Percentiles rank a stretch among this genome's conserved stretches.
Conservation (phyloP, 2,888 invertebrate species). For the Drosophila colorata region DNA sequence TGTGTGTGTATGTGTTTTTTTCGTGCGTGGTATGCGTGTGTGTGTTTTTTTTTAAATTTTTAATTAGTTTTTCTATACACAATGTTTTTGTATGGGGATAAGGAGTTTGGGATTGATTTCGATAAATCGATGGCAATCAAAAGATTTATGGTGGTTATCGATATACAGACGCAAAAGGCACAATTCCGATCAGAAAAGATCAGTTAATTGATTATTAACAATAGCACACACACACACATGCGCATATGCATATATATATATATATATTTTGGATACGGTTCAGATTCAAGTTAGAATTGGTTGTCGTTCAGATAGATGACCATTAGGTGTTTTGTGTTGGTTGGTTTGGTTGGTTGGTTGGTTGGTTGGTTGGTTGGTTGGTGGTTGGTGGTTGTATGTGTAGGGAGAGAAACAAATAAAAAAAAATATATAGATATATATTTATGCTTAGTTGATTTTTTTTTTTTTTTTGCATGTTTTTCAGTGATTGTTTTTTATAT, state of each 20-base stretch:
- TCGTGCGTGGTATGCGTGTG: constrained; percentile 42
- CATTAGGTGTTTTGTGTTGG: constrained; percentile 60
- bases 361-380: constrained; percentile 38
- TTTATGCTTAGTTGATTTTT: constrained; percentile 68
- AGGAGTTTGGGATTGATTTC: constrained; percentile 9
- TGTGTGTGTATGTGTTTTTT: constrained; percentile 37
- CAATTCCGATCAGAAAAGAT: constrained; percentile 5
- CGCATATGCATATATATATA: constrained; percentile 30
- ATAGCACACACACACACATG: constrained; percentile 33
- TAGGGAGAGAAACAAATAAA: constrained; percentile 78
- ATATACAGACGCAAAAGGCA: constrained; percentile 21
- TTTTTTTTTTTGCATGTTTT: constrained; percentile 42
- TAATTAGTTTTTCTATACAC: constrained; percentile 74
- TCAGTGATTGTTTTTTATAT: constrained; percentile 47
- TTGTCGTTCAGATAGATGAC: constrained; percentile 61
- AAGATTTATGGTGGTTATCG: constrained; percentile 15
- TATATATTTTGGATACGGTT: constrained; percentile 45
- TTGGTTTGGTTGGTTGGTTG: constrained; percentile 33
- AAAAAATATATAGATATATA: constrained; percentile 68
- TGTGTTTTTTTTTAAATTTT: constrained; percentile 38
- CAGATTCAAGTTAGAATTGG: constrained; percentile 51
- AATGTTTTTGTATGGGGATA: constrained; percentile 35
- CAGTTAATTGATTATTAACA: constrained; percentile 17
- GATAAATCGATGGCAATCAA: constrained; percentile 18
- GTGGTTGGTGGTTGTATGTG: constrained; percentile 63